These are phyloP conservation scores for Dastarcus helophoroides DNA, from an alignment of 2,888 invertebrate genomes.

Conservation along the genomic window DNA sequence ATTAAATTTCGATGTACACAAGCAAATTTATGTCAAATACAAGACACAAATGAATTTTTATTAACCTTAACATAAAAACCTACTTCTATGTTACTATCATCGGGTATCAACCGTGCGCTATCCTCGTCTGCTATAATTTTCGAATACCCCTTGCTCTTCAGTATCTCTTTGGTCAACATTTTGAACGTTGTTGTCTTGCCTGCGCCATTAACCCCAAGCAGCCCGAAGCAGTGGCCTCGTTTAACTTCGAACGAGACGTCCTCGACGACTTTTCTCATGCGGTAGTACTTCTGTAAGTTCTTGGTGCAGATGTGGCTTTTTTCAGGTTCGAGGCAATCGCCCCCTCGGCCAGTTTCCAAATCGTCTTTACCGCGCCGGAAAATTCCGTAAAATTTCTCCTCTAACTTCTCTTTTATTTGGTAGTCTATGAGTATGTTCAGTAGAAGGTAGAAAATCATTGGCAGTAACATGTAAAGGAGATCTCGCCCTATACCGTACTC, in stretches of 20 bases:
- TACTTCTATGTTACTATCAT: conserved; percentile 8
- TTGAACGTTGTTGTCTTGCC: conserved; percentile 79
- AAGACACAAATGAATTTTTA: too few species aligned
- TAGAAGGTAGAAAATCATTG: conserved; percentile 18
- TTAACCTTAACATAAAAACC: too few species aligned
- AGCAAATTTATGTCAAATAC: too few species aligned
- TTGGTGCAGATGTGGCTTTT: conserved; percentile 15
- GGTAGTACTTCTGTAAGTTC: conserved; percentile 34
- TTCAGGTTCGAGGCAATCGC: conserved; percentile 5
- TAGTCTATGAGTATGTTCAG: conserved; percentile 18
- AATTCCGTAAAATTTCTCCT: conserved; percentile 7
- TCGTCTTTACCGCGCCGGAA: conserved; percentile 6
- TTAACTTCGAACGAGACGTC: conserved; percentile 57
- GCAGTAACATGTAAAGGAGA: conserved; percentile 15
- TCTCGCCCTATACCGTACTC: conserved; percentile 15
- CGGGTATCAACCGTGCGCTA: too few species aligned
- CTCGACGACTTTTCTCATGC: conserved; percentile 27
- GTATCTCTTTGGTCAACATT: conserved; percentile 65
- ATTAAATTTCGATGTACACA: too few species aligned
- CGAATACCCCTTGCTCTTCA: conserved; percentile 15
- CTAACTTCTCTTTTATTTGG: conserved; percentile 12
- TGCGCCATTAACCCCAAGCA: conserved; percentile 79
- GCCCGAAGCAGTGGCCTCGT: conserved; percentile 67
- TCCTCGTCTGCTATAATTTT: too few species aligned
- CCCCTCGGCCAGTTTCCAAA: conserved; percentile 4